These are phyloP conservation scores for Drosophila demipolita DNA, from an alignment of 2,888 invertebrate genomes.

Conservation along the genomic window DNA sequence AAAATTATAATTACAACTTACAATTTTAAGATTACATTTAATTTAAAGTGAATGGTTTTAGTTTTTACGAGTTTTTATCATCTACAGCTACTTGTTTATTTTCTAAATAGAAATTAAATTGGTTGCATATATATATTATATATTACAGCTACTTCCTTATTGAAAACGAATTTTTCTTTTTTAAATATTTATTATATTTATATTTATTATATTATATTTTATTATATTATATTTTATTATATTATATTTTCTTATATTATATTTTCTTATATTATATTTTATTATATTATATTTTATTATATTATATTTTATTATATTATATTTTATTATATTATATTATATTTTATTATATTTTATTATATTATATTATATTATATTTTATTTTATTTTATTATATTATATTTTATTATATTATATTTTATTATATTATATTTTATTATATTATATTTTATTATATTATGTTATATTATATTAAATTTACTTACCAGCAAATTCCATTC, in stretches of 20 bases:
- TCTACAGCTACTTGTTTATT: background rate
- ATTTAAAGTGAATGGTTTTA: background rate
- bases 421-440: too few relatives aligned
- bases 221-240: background rate
- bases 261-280: too few relatives aligned
- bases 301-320: too few relatives aligned
- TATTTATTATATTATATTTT: background rate
- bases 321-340: background rate
- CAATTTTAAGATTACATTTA: background rate
- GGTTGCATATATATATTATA: background rate
- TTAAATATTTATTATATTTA: background rate
- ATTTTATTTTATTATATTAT: background rate
- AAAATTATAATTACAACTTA: background rate
- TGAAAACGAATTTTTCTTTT: background rate
- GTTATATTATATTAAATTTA: background rate
- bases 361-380: too few relatives aligned
- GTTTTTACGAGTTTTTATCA: background rate
- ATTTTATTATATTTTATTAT: too few relatives aligned
- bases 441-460: background rate
- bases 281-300: background rate
- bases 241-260: too few relatives aligned
- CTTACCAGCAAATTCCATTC: constrained; percentile 23
- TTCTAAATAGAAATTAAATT: background rate
- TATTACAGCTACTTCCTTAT: background rate
- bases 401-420: background rate